phyloP scores from a whole-genome alignment of 2,113 vertebrate genomes.

The Phainopepla nitens region DNA sequence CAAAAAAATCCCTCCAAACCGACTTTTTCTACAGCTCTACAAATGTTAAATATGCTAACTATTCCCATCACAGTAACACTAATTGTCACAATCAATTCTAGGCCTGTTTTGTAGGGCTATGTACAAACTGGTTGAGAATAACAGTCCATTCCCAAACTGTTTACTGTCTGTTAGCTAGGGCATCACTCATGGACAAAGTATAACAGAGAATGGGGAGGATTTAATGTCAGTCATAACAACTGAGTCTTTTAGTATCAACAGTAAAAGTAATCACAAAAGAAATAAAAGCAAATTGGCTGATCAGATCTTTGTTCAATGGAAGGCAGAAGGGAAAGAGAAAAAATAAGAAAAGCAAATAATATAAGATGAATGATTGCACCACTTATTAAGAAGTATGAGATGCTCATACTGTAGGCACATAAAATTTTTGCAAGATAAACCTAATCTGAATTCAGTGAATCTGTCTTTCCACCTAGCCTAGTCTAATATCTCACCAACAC shows the following conservation, averaged over 20 bases:
- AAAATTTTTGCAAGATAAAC: not conserved
- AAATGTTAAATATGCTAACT: not conserved
- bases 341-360: not conserved
- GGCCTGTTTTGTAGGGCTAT: not conserved
- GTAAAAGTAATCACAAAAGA: not conserved
- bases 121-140: not conserved
- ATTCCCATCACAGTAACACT: not conserved
- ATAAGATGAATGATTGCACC: not conserved
- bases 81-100: not conserved
- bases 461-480: not conserved
- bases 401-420: not conserved
- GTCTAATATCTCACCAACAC: not conserved
- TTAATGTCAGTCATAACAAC: not conserved
- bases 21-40: not conserved
- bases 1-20: not conserved
- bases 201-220: not conserved
- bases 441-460: not conserved
- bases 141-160: not conserved
- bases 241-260: not conserved
- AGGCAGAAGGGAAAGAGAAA: not conserved
- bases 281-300: not conserved
- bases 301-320: not conserved
- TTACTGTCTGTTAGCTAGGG: not conserved
- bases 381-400: not conserved
- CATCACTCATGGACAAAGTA: not conserved